Base-by-base conservation (phyloP, 2,888 invertebrate species). In the Drosophila putrida region DNA sequence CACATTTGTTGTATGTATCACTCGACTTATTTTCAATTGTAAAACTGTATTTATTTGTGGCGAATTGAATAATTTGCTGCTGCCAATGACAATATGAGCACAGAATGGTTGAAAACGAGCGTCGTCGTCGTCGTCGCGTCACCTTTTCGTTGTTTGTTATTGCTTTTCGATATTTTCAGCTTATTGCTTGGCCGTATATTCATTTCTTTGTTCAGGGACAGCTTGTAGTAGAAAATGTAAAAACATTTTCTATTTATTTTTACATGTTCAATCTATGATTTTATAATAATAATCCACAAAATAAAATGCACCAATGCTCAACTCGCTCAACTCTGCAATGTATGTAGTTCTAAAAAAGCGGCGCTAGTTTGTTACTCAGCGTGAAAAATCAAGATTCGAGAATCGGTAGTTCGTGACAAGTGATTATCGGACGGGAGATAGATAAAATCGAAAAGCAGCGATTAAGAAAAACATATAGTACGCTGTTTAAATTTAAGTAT, bases 241-340 rank as follows among this genome's bases (percentile, higher is more conserved):
- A 66, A 60, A 20, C 6, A 10, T 57, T 46, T 50, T 20, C 50
- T 44, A 39, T 54, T 36, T 27, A 50, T 51, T 68, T 78, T 75
- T 58, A 74, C 79, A 73, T 77, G 72, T 71, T 82, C 73, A 59
- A 65, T 64, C 38, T 64, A 63, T 61, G 76, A 72, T 85, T 79
- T 80, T 79, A 78, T 71, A 85, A 79, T 72, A 83, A 68, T 78
- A 82, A 82, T 76, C 69, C 68, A 73, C 61, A 74, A 80, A 83
- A 69, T 71, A 69, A 67, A 66, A 60, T 82, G 78, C 74, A 68
- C 64, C 53, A 60, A 61, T 55, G 67, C 50, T 64, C 54, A 64
- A 55, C 74, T 73, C 78, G 61, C 58, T 77, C 67, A 77, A 76
- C 59, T 72, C 55, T 20, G 20, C 20, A 20, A 20, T 20, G 20